These are phyloP conservation scores for Athalia rosae DNA, from an alignment of 2,888 invertebrate genomes.

Conservation along the genomic window DNA sequence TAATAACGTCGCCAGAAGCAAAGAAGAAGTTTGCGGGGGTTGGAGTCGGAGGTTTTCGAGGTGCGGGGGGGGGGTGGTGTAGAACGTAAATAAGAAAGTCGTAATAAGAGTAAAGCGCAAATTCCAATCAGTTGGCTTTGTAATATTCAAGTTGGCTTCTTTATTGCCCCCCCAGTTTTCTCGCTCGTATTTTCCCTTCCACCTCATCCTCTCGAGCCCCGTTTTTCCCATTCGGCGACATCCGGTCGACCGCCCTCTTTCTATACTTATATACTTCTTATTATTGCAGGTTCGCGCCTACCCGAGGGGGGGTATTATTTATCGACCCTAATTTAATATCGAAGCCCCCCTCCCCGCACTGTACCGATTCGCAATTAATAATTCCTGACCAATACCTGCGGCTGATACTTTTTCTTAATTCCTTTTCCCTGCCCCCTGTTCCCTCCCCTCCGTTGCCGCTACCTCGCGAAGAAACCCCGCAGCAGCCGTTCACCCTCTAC, in stretches of 20 bases:
- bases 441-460: too few species aligned
- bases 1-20: slow-evolving; percentile 14
- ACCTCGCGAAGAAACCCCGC: too few species aligned
- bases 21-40: not conserved
- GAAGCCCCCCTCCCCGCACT: slow-evolving; percentile 49
- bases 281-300: slow-evolving; percentile 59
- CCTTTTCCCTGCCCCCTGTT: not conserved
- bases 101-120: slow-evolving; percentile 48
- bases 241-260: slow-evolving; percentile 49
- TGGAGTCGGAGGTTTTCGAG: not conserved
- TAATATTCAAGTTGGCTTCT: slow-evolving; percentile 69
- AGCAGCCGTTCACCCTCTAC: too few species aligned
- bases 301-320: slow-evolving; percentile 63
- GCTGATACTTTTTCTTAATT: slow-evolving; percentile 39
- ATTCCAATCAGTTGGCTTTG: slow-evolving; percentile 67
- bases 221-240: slow-evolving; percentile 51
- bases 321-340: slow-evolving; percentile 70
- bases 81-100: slow-evolving; percentile 42
- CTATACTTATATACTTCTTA: slow-evolving; percentile 50
- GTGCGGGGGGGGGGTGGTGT: not conserved
- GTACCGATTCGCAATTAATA: slow-evolving; percentile 63
- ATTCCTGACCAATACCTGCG: slow-evolving; percentile 58
- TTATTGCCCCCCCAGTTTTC: slow-evolving; percentile 58
- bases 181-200: slow-evolving; percentile 42
- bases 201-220: slow-evolving; percentile 48